A percentile compares a stretch with the other conserved stretches of the same genome.
Evolutionary conservation across 2,888 invertebrate species (phyloP).

Genomic region (Ormyrus labotus): DNA sequence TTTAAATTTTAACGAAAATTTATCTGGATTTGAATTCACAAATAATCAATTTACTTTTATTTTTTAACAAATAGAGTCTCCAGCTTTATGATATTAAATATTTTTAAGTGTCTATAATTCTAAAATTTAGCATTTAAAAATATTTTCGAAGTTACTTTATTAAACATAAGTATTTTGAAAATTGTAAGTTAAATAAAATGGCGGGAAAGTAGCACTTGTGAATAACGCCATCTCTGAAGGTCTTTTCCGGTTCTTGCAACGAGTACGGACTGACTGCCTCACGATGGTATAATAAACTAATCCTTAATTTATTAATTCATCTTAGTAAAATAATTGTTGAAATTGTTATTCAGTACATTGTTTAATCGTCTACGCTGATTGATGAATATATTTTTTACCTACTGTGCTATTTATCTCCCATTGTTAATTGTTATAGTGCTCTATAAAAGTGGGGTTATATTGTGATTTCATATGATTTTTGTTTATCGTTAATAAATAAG

Average conservation of each 20-base stretch:
- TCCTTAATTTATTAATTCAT: conserved; percentile 44
- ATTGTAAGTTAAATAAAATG: neutral
- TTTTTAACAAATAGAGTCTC: no score
- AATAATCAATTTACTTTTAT: no score
- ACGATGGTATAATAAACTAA: conserved; percentile 63
- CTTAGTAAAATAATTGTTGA: conserved; percentile 14
- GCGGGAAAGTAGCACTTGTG: conserved; percentile 11
- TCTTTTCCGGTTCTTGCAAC: conserved; percentile 63
- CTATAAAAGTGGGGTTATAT: conserved; percentile 50
- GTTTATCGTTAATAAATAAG: neutral
- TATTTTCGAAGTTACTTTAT: neutral
- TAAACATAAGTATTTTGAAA: neutral
- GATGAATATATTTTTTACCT: conserved; percentile 34
- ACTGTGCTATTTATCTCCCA: neutral
- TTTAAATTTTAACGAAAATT: no score
- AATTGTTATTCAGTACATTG: conserved; percentile 1
- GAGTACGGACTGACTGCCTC: conserved; percentile 57
- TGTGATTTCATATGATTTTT: conserved; percentile 1
- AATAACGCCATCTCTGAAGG: neutral
- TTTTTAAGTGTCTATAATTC: neutral
- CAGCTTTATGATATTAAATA: no score
- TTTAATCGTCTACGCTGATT: neutral
- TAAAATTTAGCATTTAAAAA: neutral
- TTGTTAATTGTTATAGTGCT: neutral
- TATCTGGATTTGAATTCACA: no score